Percentiles rank a stretch among this genome's conserved stretches.
These are phyloP conservation scores for Perca flavescens DNA, from an alignment of 2,113 vertebrate species.

Conservation along the genomic window DNA sequence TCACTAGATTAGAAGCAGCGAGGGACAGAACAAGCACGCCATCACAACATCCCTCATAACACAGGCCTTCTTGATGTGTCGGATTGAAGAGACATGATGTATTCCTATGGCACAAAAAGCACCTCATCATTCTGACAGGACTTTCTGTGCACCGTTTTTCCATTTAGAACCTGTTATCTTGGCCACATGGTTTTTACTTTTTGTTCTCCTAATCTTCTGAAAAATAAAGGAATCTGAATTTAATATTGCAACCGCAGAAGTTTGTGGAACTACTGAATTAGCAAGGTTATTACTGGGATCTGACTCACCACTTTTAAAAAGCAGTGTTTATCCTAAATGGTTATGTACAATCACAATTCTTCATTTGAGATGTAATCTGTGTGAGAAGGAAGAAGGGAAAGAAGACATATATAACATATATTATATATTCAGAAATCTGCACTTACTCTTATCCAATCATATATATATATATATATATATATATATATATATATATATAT, in stretches of 20 bases:
- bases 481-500: no score
- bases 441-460: not conserved
- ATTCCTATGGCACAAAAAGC: constrained; percentile 19
- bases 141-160: constrained; percentile 18
- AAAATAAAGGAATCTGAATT: constrained; percentile 6
- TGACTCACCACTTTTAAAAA: not conserved
- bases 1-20: constrained; percentile 44
- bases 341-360: not conserved
- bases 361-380: constrained; percentile 11
- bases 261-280: not conserved
- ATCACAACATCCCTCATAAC: constrained; percentile 11
- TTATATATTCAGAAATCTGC: not conserved
- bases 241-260: not conserved
- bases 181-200: not conserved
- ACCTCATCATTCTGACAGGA: constrained; percentile 32
- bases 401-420: not conserved
- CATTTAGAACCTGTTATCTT: constrained; percentile 29
- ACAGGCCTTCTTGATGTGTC: constrained; percentile 8
- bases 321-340: constrained; percentile 3
- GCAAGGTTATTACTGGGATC: not conserved
- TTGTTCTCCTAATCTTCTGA: not conserved
- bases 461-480: no score
- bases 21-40: constrained; percentile 20
- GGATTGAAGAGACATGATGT: constrained; percentile 27
- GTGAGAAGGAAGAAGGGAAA: not conserved